Conservation (phyloP, 2,113 vertebrate species). For the Gobio gobio region DNA sequence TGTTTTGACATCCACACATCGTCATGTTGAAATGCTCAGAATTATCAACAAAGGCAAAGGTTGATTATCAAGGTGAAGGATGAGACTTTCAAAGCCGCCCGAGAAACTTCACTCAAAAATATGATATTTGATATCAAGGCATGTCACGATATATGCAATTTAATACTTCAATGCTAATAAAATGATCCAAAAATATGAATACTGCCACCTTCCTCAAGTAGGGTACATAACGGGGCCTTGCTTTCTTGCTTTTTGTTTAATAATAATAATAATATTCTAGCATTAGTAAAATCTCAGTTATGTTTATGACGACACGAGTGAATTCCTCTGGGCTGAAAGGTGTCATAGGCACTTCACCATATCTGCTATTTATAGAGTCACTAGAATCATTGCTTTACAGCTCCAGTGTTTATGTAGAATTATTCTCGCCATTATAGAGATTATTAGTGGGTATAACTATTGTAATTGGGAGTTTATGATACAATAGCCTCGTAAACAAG, state of each 20-base stretch:
- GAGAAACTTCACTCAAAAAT: background rate
- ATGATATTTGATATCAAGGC: background rate
- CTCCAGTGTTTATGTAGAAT: constrained; percentile 76
- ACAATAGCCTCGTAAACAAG: constrained; percentile 78
- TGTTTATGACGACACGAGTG: background rate
- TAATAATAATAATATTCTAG: background rate
- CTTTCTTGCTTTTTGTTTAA: background rate
- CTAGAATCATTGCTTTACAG: constrained; percentile 71
- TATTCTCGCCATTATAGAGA: constrained; percentile 65
- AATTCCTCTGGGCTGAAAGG: constrained; percentile 51
- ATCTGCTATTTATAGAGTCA: constrained; percentile 64
- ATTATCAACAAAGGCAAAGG: constrained; percentile 71
- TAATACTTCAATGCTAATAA: background rate
- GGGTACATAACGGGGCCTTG: background rate
- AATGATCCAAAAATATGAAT: background rate
- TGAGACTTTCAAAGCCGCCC: constrained; percentile 35
- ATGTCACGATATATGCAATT: background rate
- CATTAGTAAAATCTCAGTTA: background rate
- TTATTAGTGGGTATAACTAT: constrained; percentile 75
- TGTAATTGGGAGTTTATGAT: constrained; percentile 80
- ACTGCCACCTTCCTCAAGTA: background rate
- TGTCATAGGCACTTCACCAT: constrained; percentile 49
- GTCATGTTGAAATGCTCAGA: constrained; percentile 56
- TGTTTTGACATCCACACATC: constrained; percentile 53
- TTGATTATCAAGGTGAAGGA: constrained; percentile 65